phyloP scores from a whole-genome alignment of 2,113 vertebrate species.

The Eolophus roseicapilla region DNA sequence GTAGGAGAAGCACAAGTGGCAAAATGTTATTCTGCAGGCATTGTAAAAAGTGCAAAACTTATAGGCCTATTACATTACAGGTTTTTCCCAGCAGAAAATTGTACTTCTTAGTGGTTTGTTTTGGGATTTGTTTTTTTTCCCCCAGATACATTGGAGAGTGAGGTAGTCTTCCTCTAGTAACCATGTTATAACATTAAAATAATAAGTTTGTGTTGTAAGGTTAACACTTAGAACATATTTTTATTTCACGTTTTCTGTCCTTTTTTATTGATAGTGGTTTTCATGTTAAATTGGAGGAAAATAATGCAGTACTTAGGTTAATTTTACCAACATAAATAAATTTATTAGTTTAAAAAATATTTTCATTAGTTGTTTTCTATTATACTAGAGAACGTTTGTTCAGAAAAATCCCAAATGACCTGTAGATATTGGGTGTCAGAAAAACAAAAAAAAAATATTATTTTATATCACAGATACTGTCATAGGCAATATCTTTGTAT shows the following conservation, averaged over 20 bases:
- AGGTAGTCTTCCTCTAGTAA: neutral
- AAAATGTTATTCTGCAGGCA: neutral
- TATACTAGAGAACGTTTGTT: neutral
- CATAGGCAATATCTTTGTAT: neutral
- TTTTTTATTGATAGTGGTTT: neutral
- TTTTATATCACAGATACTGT: neutral
- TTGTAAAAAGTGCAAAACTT: neutral
- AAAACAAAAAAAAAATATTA: neutral
- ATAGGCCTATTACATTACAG: neutral
- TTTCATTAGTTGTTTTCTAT: neutral
- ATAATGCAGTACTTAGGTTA: neutral
- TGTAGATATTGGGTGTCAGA: neutral
- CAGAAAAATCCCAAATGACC: neutral
- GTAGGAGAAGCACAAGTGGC: neutral
- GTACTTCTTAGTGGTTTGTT: neutral
- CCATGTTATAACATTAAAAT: neutral
- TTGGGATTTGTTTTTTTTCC: neutral
- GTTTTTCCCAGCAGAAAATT: neutral
- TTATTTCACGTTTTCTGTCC: neutral
- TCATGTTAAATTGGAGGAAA: neutral
- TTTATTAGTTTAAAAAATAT: neutral
- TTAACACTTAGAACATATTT: neutral
- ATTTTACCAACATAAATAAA: neutral
- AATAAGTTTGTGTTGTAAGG: neutral
- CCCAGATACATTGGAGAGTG: neutral